Evolutionary conservation across 1,140 invertebrate species (phyloP).

Genomic region (Rhagoletis zephyria): DNA sequence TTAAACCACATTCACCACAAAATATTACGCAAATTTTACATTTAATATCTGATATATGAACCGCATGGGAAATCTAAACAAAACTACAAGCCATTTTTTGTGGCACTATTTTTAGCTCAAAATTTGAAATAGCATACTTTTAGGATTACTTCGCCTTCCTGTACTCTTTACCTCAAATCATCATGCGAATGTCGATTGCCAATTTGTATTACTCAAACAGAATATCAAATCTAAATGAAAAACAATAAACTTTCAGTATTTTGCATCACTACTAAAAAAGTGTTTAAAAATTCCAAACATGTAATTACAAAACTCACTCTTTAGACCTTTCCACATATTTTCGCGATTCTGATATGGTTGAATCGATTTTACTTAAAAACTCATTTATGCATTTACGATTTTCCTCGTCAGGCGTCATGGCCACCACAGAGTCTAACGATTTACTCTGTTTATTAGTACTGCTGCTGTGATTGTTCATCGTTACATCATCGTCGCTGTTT

Average conservation of each 20-base stretch:
- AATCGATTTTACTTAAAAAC: conserved; percentile 90
- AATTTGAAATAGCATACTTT: conserved; percentile 13
- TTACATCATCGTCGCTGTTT: conserved; percentile 62
- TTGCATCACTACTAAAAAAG: conserved; percentile 21
- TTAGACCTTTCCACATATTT: conserved; percentile 86
- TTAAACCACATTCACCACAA: no score
- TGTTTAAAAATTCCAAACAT: background rate
- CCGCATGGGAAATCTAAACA: no score
- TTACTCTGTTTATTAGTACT: conserved; percentile 69
- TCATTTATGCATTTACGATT: conserved; percentile 81
- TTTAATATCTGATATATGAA: no score
- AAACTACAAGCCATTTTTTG: background rate
- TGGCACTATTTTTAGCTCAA: background rate
- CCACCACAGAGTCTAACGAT: conserved; percentile 74
- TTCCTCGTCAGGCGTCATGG: conserved; percentile 79
- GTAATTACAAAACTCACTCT: conserved; percentile 78
- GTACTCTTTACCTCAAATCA: background rate
- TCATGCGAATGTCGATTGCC: background rate
- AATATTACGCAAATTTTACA: no score
- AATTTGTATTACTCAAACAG: background rate
- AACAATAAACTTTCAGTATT: background rate
- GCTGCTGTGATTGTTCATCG: conserved; percentile 51
- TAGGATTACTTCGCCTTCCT: background rate
- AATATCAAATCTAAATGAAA: background rate
- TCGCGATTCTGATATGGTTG: conserved; percentile 87